These are phyloP conservation scores for Apis cerana DNA, from an alignment of 1,140 invertebrate genomes.

Conservation along the genomic window DNA sequence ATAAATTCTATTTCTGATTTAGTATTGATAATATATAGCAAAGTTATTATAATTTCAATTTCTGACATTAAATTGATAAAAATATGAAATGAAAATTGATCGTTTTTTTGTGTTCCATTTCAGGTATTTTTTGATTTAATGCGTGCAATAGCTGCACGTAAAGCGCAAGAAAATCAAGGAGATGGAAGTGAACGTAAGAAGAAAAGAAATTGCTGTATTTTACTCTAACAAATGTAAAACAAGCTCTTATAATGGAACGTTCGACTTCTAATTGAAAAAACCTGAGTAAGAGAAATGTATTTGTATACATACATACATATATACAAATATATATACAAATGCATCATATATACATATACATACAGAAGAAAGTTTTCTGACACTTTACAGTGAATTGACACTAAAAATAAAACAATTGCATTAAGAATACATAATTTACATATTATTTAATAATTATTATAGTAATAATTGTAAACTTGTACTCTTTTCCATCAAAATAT, in stretches of 20 bases:
- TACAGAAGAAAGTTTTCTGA: constrained; percentile 62
- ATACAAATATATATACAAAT: constrained; percentile 1
- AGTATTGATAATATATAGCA: constrained; percentile 3
- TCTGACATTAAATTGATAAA: constrained; percentile 1
- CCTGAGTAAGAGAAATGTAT: constrained; percentile 59
- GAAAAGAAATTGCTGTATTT: constrained; percentile 94
- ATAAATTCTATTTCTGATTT: neutral
- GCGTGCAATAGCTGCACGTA: constrained; percentile 96
- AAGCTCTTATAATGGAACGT: constrained; percentile 49
- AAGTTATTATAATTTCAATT: neutral
- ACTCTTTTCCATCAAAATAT: constrained; percentile 37
- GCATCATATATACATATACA: neutral
- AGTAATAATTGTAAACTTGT: constrained; percentile 22
- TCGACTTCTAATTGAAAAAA: constrained; percentile 56
- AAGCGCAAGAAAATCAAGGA: constrained; percentile 94
- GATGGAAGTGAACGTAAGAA: constrained; percentile 94
- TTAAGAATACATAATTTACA: constrained; percentile 33
- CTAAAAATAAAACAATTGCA: constrained; percentile 51
- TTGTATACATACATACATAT: constrained; percentile 50
- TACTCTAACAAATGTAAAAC: constrained; percentile 81
- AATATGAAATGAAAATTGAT: constrained; percentile 32
- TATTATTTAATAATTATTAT: constrained; percentile 26
- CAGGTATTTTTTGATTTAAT: constrained; percentile 99
- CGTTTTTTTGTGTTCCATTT: constrained; percentile 64
- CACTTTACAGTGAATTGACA: constrained; percentile 71